Evolutionary conservation across 2,888 invertebrate genomes (phyloP), one percentile per base, ranked within the genome.

Genomic region (Celastrina argiolus): DNA sequence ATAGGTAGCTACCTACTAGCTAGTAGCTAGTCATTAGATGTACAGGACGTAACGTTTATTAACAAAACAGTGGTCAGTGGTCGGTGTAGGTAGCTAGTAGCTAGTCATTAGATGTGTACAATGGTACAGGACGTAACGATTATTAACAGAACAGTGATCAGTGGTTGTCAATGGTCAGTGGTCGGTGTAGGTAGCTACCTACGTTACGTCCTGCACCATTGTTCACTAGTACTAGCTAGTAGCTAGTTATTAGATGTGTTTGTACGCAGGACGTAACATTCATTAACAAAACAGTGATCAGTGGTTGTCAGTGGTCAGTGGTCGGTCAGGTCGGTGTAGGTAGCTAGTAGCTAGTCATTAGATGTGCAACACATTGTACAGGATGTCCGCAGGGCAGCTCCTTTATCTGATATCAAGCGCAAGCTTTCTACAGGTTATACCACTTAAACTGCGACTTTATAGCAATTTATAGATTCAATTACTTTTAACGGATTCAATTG

Each of bases 81-180:
- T 18, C 51, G 56, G 26, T 14, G 56, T 56, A 26, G 56, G 61
- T 22, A 1, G 61, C 10, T 26, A 12, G 61, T 22, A 61, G 61
- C 61, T 45, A 65, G 66, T 65, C 81, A 84, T 82, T 83, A 84
- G 83, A 83, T 81, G 83, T 78, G 78, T 80, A 78, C 81, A 80
- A 82, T 80, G 82, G 80, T 82, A 67, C 85, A 84, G 86, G 87
- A 87, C 87, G 85, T 87, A n/a, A n/a, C n/a, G n/a, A n/a, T n/a
- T n/a, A n/a, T n/a, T n/a, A n/a, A 31, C 31, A 4, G 7, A 31
- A 31, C 31, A 31, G 31, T 31, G 31, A 1, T 31, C 31, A 31
- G 7, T 31, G 7, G 6, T 31, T 5, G 31, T 31, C 28, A 28
- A 4, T 28, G 28, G 28, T 28, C 31, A 31, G 36, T 36, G 56